These are phyloP conservation scores for Pseudorhombus dupliciocellatus DNA, from an alignment of 2,113 vertebrate species.

Conservation along the genomic window DNA sequence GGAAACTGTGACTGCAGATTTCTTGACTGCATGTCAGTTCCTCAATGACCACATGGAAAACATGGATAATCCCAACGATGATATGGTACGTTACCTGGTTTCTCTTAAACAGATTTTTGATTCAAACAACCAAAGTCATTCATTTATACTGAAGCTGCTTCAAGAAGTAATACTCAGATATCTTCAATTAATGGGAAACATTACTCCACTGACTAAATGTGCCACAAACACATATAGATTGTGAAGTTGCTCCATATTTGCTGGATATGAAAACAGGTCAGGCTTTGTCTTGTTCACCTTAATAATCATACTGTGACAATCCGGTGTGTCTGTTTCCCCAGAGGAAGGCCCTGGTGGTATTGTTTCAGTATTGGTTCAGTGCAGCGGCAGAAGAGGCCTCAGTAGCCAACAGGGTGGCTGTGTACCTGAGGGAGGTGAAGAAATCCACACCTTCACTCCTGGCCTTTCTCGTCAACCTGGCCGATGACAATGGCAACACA, in stretches of 20 bases:
- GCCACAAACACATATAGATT: too few species aligned
- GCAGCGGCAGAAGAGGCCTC: constrained; percentile 88
- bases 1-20: constrained; percentile 82
- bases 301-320: too few species aligned
- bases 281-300: too few species aligned
- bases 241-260: too few species aligned
- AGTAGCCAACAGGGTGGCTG: constrained; percentile 75
- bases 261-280: too few species aligned
- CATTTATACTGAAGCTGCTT: neutral
- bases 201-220: neutral
- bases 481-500: constrained; percentile 92
- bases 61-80: constrained; percentile 81
- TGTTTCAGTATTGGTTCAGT: constrained; percentile 93
- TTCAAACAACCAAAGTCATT: neutral
- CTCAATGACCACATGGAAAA: constrained; percentile 87
- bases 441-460: constrained; percentile 80
- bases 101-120: neutral
- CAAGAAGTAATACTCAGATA: neutral
- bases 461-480: constrained; percentile 88
- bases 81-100: constrained; percentile 81
- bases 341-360: constrained; percentile 80
- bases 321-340: constrained; percentile 57
- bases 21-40: constrained; percentile 85
- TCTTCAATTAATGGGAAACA: neutral
- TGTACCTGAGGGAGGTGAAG: constrained; percentile 81